Percentiles rank a stretch among this genome's conserved stretches.
These are phyloP conservation scores for Zele albiditarsus DNA, from an alignment of 2,888 invertebrate species.

Conservation along the genomic window DNA sequence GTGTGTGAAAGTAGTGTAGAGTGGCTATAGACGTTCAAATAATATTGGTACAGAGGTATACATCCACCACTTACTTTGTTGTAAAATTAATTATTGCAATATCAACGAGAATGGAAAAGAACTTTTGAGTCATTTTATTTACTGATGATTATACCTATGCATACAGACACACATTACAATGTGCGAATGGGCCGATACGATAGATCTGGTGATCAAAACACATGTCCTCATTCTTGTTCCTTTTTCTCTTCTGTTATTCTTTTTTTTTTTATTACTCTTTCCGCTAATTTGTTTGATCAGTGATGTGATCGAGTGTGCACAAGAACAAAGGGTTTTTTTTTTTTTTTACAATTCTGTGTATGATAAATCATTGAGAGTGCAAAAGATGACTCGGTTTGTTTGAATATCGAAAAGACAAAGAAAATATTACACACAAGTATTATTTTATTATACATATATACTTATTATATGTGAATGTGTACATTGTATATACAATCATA, in stretches of 20 bases:
- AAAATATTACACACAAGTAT: not conserved
- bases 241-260: not conserved
- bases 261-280: constrained; percentile 7
- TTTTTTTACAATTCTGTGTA: constrained; percentile 36
- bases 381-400: constrained; percentile 7
- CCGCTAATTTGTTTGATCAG: constrained; percentile 46
- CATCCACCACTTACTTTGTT: not conserved
- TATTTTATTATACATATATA: not conserved
- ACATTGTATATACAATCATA: not conserved
- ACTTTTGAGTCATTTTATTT: constrained; percentile 1
- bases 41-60: too few relatives aligned
- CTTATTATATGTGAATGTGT: not conserved
- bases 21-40: too few relatives aligned
- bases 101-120: not conserved
- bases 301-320: constrained; percentile 46
- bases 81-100: not conserved
- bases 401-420: not conserved
- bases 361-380: constrained; percentile 12
- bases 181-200: not conserved
- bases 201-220: not conserved
- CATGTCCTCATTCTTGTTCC: not conserved
- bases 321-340: constrained; percentile 50
- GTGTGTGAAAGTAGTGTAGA: too few relatives aligned
- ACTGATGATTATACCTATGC: not conserved
- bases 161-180: not conserved